Conservation (phyloP, 2,888 invertebrate genomes). For the Lepidochitona cinerea region DNA sequence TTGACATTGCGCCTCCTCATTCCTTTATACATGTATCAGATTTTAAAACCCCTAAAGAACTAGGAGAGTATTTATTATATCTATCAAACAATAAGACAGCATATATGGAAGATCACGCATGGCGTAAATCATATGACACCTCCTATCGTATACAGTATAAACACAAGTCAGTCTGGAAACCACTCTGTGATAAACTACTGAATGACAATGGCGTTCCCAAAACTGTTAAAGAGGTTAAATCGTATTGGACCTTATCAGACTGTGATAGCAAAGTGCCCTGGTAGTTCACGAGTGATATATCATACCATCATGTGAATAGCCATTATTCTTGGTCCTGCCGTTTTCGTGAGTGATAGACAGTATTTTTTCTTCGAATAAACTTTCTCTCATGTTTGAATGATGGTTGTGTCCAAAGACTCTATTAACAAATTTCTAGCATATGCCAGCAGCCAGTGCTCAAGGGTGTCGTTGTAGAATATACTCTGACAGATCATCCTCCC, state of each 20-base stretch:
- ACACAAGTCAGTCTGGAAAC: background rate
- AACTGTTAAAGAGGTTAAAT: background rate
- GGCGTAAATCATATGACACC: background rate
- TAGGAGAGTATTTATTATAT: background rate
- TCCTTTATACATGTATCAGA: background rate
- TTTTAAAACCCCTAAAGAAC: background rate
- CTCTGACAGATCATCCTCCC: too few relatives aligned
- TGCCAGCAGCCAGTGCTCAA: too few relatives aligned
- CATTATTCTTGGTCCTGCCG: too few relatives aligned
- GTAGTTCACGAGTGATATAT: too few relatives aligned
- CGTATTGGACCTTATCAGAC: background rate
- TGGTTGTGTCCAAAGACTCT: too few relatives aligned
- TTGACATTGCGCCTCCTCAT: background rate
- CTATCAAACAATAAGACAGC: background rate
- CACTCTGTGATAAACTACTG: background rate
- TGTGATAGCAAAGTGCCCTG: background rate
- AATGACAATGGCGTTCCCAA: background rate
- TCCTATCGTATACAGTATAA: background rate
- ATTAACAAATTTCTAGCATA: too few relatives aligned
- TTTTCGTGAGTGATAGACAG: too few relatives aligned
- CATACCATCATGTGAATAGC: too few relatives aligned
- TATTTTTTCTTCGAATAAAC: too few relatives aligned
- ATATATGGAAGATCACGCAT: slow-evolving; percentile 3
- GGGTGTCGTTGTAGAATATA: too few relatives aligned
- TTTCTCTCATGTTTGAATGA: too few relatives aligned